phyloP scores from a whole-genome alignment of 2,113 vertebrate genomes.

The Pristiophorus japonicus region DNA sequence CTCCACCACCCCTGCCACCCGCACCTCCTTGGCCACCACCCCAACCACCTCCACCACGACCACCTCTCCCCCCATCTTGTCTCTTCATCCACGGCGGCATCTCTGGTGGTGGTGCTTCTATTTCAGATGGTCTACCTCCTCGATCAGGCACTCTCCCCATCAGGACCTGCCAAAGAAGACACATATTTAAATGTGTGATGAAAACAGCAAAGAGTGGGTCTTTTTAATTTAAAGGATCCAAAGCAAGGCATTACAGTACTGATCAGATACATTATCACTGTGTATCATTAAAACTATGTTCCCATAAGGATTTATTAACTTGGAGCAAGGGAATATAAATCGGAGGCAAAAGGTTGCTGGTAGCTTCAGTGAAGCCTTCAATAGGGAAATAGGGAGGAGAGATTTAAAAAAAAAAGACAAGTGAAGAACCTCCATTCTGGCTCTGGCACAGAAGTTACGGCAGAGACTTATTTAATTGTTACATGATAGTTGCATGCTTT shows the following conservation, averaged over 20 bases:
- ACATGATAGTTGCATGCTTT: not conserved
- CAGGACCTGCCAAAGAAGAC: constrained; percentile 62
- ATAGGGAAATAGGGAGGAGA: not conserved
- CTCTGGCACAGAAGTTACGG: not conserved
- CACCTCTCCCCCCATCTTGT: constrained; percentile 72
- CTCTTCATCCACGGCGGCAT: constrained; percentile 92
- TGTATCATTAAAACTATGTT: not conserved
- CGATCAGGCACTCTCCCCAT: constrained; percentile 95
- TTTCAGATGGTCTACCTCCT: constrained; percentile 85
- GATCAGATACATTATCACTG: not conserved
- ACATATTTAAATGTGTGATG: not conserved
- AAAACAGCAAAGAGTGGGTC: not conserved
- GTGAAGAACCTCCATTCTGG: not conserved
- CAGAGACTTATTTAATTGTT: not conserved
- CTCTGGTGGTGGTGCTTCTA: constrained; percentile 79
- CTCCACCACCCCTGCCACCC: constrained; percentile 41
- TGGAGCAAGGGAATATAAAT: not conserved
- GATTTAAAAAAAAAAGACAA: not conserved
- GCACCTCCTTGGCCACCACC: constrained; percentile 50
- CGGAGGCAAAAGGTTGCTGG: not conserved
- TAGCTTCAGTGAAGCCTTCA: not conserved
- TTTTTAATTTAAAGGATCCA: not conserved
- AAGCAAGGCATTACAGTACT: not conserved
- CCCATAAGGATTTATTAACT: not conserved
- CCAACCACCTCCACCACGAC: constrained; percentile 54